Conservation (phyloP, 2,113 vertebrate genomes). For the Ictalurus furcatus region DNA sequence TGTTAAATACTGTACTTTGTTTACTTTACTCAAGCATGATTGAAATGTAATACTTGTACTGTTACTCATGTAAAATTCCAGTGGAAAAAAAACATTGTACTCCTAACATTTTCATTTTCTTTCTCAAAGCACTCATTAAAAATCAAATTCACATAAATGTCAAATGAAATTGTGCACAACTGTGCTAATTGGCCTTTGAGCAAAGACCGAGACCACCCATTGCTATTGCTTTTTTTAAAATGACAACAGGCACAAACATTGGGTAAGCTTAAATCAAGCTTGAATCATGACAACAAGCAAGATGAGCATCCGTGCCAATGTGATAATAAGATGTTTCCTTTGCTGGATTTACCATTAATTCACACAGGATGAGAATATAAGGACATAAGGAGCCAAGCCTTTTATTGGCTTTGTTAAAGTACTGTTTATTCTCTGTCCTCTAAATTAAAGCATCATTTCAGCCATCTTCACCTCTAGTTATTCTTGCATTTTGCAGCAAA, state of each 20-base stretch:
- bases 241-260: background rate
- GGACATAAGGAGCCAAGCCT: background rate
- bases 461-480: background rate
- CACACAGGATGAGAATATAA: background rate
- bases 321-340: background rate
- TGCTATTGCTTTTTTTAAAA: background rate
- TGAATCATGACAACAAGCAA: background rate
- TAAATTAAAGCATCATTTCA: background rate
- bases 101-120: background rate
- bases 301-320: background rate
- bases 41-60: background rate
- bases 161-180: background rate
- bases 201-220: background rate
- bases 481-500: background rate
- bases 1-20: background rate
- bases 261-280: background rate
- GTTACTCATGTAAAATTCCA: background rate
- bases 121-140: background rate
- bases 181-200: background rate
- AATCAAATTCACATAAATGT: background rate
- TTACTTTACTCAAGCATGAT: background rate
- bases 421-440: background rate
- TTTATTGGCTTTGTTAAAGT: background rate
- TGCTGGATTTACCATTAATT: background rate
- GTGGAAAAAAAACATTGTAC: background rate